Percentiles rank a stretch among this genome's conserved stretches.
Evolutionary conservation across 2,113 vertebrate species (phyloP).

Genomic region (Egretta garzetta): DNA sequence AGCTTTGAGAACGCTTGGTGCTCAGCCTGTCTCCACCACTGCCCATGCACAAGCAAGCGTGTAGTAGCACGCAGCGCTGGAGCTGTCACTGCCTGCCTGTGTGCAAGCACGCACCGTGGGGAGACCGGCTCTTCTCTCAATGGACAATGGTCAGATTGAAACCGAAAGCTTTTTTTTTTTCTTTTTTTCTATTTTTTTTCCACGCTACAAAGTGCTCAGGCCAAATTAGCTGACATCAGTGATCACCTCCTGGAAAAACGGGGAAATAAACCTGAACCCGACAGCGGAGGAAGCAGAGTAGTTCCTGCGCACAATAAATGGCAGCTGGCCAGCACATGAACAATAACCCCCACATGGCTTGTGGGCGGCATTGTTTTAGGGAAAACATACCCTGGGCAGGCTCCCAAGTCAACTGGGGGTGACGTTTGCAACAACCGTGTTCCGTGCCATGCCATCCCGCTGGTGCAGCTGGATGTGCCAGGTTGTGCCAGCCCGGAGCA

Average conservation of each 20-base stretch:
- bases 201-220: background rate
- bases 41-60: accelerated
- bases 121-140: background rate
- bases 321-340: background rate
- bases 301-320: constrained; percentile 22
- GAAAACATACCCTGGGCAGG: constrained; percentile 1
- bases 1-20: background rate
- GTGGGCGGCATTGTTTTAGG: background rate
- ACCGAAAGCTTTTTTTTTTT: background rate
- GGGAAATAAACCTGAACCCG: background rate
- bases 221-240: constrained; percentile 12
- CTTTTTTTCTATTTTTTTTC: background rate
- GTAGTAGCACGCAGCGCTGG: accelerated
- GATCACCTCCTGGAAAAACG: background rate
- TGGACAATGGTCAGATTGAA: constrained; percentile 9
- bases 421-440: background rate
- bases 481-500: background rate
- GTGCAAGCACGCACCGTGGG: background rate
- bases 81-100: accelerated
- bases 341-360: background rate
- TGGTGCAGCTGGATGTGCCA: background rate
- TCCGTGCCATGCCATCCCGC: accelerated
- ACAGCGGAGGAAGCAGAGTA: background rate
- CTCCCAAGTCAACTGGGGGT: background rate
- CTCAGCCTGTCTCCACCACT: background rate